A percentile compares a stretch with the other conserved stretches of the same genome.
Conservation (phyloP, 2,113 vertebrate species). For the Rhegmatorhina hoffmannsi region DNA sequence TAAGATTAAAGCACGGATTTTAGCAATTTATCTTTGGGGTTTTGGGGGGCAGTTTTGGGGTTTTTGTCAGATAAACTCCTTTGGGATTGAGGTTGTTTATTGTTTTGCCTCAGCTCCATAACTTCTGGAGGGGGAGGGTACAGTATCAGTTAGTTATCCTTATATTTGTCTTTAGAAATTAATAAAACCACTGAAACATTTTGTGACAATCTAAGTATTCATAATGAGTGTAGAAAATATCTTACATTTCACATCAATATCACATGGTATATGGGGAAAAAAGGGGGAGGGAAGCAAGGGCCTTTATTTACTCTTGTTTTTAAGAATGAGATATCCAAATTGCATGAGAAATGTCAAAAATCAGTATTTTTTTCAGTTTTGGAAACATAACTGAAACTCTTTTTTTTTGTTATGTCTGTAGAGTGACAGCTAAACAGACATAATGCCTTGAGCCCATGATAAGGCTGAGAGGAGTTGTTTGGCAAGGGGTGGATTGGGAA, state of each 20-base stretch:
- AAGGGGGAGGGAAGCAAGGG: rapidly evolving
- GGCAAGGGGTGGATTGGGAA: not conserved
- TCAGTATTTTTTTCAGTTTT: not conserved
- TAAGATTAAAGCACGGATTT: not conserved
- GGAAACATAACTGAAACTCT: not conserved
- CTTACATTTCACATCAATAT: not conserved
- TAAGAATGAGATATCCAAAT: not conserved
- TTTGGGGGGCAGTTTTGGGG: not conserved
- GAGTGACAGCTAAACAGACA: not conserved
- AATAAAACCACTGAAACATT: not conserved
- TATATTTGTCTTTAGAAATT: not conserved
- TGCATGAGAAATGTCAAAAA: not conserved
- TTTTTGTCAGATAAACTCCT: not conserved
- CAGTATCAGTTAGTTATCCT: not conserved
- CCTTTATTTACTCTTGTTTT: not conserved
- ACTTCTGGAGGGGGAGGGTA: not conserved
- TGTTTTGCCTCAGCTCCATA: not conserved
- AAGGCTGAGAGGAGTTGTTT: not conserved
- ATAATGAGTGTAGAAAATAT: not conserved
- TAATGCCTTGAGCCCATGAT: too few relatives aligned
- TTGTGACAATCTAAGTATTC: not conserved
- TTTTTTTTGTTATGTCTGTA: not conserved
- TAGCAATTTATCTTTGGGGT: not conserved
- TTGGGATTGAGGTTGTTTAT: not conserved
- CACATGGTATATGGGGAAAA: not conserved